These are phyloP conservation scores for Carabus problematicus DNA, from an alignment of 2,888 invertebrate genomes.

Conservation along the genomic window DNA sequence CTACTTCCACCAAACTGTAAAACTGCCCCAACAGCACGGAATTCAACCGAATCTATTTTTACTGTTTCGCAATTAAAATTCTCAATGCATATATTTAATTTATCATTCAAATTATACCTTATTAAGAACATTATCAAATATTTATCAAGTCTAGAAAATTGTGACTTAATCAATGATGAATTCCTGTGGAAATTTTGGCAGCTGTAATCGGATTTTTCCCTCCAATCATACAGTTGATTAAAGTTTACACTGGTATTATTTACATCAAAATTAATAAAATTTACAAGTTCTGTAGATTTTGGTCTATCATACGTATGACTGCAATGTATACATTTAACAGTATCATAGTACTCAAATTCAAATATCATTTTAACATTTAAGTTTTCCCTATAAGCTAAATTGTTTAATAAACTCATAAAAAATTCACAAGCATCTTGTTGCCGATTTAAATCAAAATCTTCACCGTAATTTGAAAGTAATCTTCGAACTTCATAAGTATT, in stretches of 20 bases:
- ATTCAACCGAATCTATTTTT: background rate
- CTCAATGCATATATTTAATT: background rate
- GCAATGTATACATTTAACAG: background rate
- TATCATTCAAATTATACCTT: background rate
- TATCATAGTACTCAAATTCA: background rate
- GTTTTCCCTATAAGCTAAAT: background rate
- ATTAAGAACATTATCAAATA: constrained; percentile 1
- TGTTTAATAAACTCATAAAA: background rate
- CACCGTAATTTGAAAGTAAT: constrained; percentile 1
- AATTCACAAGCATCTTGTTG: constrained; percentile 13
- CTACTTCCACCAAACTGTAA: too few species aligned
- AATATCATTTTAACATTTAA: background rate
- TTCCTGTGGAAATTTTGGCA: background rate
- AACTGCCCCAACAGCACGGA: too few species aligned
- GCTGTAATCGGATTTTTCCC: background rate
- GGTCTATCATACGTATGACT: background rate
- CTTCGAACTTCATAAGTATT: background rate
- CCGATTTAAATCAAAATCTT: background rate
- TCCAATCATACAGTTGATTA: constrained; percentile 9
- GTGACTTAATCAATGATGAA: background rate
- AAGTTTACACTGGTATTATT: background rate
- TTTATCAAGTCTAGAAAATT: background rate
- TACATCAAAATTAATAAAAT: background rate
- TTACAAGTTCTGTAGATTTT: background rate
- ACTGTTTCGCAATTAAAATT: background rate